A percentile compares a stretch with the other conserved stretches of the same genome.
Evolutionary conservation across 2,888 invertebrate genomes (phyloP).

Genomic region (Liodrosophila aerea): DNA sequence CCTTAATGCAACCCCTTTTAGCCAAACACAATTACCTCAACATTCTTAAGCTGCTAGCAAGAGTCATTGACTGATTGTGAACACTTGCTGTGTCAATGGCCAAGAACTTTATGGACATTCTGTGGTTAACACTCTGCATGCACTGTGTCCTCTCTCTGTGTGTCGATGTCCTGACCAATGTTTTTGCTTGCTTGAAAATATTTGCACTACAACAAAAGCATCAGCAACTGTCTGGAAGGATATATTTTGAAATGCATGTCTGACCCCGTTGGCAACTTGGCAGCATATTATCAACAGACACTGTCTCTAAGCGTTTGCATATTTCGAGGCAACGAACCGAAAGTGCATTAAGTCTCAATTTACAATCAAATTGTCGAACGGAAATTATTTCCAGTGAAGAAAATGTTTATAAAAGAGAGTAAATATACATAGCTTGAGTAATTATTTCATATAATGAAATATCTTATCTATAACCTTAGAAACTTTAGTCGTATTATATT

Average conservation of each 20-base stretch:
- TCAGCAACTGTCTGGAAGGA: constrained; percentile 15
- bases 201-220: constrained; percentile 36
- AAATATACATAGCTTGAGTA: background rate
- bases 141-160: constrained; percentile 5
- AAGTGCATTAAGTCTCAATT: constrained; percentile 38
- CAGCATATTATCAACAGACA: constrained; percentile 46
- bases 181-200: constrained; percentile 59
- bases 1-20: too few relatives aligned
- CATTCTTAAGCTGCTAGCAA: background rate
- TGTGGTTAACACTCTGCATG: constrained; percentile 31
- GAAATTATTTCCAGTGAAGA: constrained; percentile 8
- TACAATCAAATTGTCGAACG: constrained; percentile 24
- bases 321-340: constrained; percentile 46
- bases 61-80: constrained; percentile 39
- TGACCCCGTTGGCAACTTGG: constrained; percentile 34
- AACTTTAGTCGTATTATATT: too few relatives aligned
- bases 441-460: too few relatives aligned
- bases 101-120: constrained; percentile 45
- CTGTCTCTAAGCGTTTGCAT: constrained; percentile 26
- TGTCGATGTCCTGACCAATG: constrained; percentile 43
- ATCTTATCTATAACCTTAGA: too few relatives aligned
- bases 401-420: too few relatives aligned
- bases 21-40: constrained; percentile 9
- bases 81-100: constrained; percentile 30
- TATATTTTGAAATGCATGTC: constrained; percentile 38